Base-by-base conservation (phyloP, 2,888 invertebrate species). In the Notodonta dromedarius region DNA sequence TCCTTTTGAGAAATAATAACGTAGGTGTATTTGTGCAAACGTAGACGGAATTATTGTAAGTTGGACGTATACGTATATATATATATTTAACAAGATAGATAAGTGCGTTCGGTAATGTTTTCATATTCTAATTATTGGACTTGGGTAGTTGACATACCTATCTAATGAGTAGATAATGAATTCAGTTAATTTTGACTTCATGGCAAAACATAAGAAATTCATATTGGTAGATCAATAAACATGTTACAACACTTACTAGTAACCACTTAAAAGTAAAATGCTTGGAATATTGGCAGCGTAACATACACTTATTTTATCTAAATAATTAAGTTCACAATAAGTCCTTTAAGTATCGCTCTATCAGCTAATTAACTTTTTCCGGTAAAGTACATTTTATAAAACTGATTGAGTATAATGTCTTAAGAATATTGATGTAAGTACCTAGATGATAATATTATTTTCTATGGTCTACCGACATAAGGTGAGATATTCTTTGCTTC, bases 1-100 rank as follows among this genome's bases (percentile, higher is more conserved):
- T 35, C 35, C 35, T 35, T 5, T 8, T n/a, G 13, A 16, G 14
- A 48, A 57, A 60, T 63, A 14, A 46, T 54, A 65, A 46, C 13
- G 46, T 46, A 46, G 0, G n/a, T n/a, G n/a, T 12, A 35, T 70
- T 78, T 77, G 74, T 76, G 74, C 74, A 71, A 66, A 63, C 64
- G 66, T 56, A 75, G 79, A 80, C 78, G 78, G 78, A 78, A 68
- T 32, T 61, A 65, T 67, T 70, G 14, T 58, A 58, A 63, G 46
- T 65, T 72, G 79, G 79, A 82, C 78, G 72, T 69, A 66, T 66
- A 61, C 71, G 65, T 32, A 16, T 50, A 40, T 66, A 61, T 74
- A 67, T 32, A 16, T 50, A 40, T 16, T n/a, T 24, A 51, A 2
- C 14, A 54, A 52, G 1, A 14, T 44, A 52, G 24, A 51, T 11